phyloP scores from a whole-genome alignment of 2,113 vertebrate species.

The Paracanthobrama guichenoti region DNA sequence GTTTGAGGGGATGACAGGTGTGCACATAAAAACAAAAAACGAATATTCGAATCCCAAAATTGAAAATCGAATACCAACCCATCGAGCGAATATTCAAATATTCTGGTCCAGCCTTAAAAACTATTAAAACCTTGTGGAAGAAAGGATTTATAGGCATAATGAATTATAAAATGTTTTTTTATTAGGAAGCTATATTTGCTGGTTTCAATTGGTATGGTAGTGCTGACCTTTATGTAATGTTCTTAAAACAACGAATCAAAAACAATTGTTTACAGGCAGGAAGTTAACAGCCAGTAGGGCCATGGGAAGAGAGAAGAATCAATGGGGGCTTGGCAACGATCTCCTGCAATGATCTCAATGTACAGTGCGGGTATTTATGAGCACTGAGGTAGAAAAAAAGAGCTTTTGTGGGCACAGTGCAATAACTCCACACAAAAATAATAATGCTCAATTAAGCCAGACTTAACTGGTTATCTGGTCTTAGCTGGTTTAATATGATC shows the following conservation, averaged over 20 bases:
- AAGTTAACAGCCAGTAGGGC: slow-evolving; percentile 51
- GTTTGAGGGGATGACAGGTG: too few species aligned
- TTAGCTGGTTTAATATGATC: background rate
- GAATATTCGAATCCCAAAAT: too few species aligned
- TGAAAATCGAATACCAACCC: too few species aligned
- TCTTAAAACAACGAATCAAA: background rate
- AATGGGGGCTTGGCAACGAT: background rate
- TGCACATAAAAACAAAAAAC: too few species aligned
- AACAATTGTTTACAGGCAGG: background rate
- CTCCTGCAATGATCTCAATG: background rate
- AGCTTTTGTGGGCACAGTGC: background rate
- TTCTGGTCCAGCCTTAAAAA: too few species aligned
- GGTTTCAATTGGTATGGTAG: background rate
- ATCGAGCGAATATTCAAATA: too few species aligned
- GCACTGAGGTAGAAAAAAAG: background rate
- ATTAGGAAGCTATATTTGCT: background rate
- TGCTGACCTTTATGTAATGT: slow-evolving; percentile 26
- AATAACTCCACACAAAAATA: background rate
- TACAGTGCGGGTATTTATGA: background rate
- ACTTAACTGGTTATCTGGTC: background rate
- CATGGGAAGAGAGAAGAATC: slow-evolving; percentile 31
- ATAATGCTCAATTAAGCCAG: background rate
- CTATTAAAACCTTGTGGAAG: background rate
- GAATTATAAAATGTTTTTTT: background rate
- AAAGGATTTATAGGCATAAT: background rate